Conservation (phyloP, 2,888 invertebrate species). For the Habroteleia sp. region DNA sequence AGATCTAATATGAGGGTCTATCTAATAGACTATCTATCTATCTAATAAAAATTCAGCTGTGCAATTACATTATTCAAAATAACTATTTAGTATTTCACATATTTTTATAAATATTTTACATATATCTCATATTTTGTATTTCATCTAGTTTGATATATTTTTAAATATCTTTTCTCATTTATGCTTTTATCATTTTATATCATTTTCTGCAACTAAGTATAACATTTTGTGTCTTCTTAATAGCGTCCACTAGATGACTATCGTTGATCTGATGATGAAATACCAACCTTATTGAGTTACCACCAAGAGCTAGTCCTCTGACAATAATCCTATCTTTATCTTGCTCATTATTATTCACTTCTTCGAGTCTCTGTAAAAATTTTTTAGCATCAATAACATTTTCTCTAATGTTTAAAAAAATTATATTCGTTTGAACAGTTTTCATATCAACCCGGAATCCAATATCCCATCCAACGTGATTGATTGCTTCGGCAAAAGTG, state of each 20-base stretch:
- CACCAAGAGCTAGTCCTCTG: slow-evolving; percentile 84
- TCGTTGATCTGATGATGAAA: slow-evolving; percentile 87
- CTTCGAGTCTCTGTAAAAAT: slow-evolving; percentile 83
- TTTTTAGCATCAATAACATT: slow-evolving; percentile 82
- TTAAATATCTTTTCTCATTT: too few species aligned
- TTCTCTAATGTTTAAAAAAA: slow-evolving; percentile 84
- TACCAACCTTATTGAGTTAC: slow-evolving; percentile 85
- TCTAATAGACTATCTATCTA: too few species aligned
- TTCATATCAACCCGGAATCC: slow-evolving; percentile 84
- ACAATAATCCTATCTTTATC: slow-evolving; percentile 83
- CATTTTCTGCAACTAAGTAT: slow-evolving; percentile 81
- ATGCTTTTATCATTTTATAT: too few species aligned
- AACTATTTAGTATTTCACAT: too few species aligned
- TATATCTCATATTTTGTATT: too few species aligned
- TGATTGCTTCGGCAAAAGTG: slow-evolving; percentile 86
- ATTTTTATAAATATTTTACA: too few species aligned
- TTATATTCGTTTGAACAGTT: slow-evolving; percentile 88
- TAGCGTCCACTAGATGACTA: slow-evolving; percentile 85
- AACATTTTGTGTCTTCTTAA: slow-evolving; percentile 87
- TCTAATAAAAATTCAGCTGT: too few species aligned
- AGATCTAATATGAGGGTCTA: too few species aligned
- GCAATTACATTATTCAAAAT: too few species aligned
- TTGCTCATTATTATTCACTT: slow-evolving; percentile 81
- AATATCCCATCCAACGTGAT: slow-evolving; percentile 83
- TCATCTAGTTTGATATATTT: too few species aligned